Evolutionary conservation across 2,113 vertebrate species (phyloP).

Genomic region (Zosterops hypoxanthus): DNA sequence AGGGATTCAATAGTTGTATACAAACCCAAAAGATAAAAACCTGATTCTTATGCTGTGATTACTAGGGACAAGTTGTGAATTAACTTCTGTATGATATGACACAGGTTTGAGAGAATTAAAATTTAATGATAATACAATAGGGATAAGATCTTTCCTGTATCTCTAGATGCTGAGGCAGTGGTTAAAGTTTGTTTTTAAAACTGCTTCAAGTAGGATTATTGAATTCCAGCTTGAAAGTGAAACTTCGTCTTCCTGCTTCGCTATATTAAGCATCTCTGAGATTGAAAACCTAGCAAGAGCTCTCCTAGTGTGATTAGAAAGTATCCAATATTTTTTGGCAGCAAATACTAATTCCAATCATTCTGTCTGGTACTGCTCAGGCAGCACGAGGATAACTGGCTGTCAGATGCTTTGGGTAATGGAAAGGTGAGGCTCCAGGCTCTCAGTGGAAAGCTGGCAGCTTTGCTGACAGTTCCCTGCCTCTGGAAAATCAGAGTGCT

Average conservation of each 20-base stretch:
- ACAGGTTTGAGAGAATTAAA: background rate
- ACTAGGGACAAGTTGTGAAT: background rate
- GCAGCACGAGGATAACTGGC: conserved; percentile 4
- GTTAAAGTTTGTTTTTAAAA: background rate
- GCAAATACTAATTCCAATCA: conserved; percentile 29
- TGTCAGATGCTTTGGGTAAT: background rate
- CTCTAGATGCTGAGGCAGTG: background rate
- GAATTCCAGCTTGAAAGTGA: conserved; percentile 32
- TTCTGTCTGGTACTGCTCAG: background rate
- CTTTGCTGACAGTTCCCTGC: background rate
- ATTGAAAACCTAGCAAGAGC: conserved; percentile 27
- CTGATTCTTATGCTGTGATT: background rate
- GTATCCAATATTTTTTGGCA: conserved; percentile 33
- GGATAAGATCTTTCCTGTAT: background rate
- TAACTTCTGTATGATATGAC: background rate
- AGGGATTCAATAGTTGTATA: background rate
- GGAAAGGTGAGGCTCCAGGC: background rate
- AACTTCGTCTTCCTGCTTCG: background rate
- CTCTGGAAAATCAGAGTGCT: background rate
- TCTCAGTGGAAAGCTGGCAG: background rate
- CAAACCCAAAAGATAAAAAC: background rate
- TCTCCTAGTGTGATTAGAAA: conserved; percentile 32
- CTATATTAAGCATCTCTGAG: conserved; percentile 11
- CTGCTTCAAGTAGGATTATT: background rate
- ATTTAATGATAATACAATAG: background rate